Evolutionary conservation across 2,113 vertebrate species (phyloP), one percentile per base, ranked within the genome.

Genomic region (Equus quagga): DNA sequence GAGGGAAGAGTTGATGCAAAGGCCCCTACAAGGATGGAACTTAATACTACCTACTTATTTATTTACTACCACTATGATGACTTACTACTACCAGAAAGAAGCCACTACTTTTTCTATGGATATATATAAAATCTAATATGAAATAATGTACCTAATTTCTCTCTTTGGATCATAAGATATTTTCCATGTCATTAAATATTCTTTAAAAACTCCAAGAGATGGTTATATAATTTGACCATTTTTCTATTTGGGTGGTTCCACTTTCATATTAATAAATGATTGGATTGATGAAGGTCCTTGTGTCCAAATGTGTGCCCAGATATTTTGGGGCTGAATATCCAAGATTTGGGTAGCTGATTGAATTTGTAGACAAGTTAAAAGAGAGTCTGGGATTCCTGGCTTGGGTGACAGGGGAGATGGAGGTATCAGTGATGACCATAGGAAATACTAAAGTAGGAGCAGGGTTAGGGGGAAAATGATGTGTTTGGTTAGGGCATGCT

Each of bases 111-210:
- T 88, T 76, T 64, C 18, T 80, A 1, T 41, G 9, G 36, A 6
- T 14, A 72, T 60, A 76, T 58, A 69, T 49, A 51, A 58, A 67
- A 49, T 23, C 60, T 24, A 36, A 28, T 73, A 67, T 33, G 24
- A 95, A 64, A 91, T 23, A 33, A 90, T 60, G 18, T 95, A 75
- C 36, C 31, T 88, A 51, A 72, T 75, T 80, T 49, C 46, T 92
- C 78, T 64, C 54, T 19, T 41, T 76, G 54, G 24, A 41, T 83
- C 41, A 54, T 54, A 54, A 54, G 51, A 5, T 78, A 62, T 85
- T 78, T 79, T 51, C 73, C n/a, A n/a, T 80, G 62, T 60, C 33
- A 87, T 84, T 56, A 65, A 90, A 58, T 83, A 15, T 72, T 95
- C 83, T 70, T 94, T 54, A 54, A 49, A 72, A 91, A 44, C 15